Evolutionary conservation across 1,140 invertebrate genomes (phyloP), one percentile per base, ranked within the genome.

Genomic region (honey bee (Apis mellifera)): DNA sequence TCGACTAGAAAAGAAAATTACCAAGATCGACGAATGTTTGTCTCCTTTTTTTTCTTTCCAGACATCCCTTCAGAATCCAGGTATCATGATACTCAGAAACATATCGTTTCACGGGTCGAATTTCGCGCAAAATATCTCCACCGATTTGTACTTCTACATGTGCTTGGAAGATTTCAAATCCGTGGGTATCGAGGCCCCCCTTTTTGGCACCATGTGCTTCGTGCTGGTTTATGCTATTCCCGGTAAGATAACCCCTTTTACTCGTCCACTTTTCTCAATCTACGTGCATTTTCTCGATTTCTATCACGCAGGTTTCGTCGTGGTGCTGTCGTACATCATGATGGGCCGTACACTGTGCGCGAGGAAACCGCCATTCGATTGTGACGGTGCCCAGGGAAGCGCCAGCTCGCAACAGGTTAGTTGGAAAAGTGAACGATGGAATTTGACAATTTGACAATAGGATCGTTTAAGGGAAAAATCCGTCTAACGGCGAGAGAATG

Each of bases 221-320:
- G 94, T 96, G 0, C 91, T 97, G 55, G 96, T 97, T 57, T 97
- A 97, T 89, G 95, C 96, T 12, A 94, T 97, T 76, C 97, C 97
- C 9, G 95, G 96, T 96, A 88, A 93, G 93, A n/a, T n/a, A n/a
- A n/a, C n/a, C n/a, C n/a, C n/a, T n/a, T n/a, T n/a, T n/a, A n/a
- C n/a, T n/a, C n/a, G n/a, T n/a, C n/a, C n/a, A n/a, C n/a, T n/a
- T 48, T 32, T 55, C 50, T 8, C 1, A n/a, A 8, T 48, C 15
- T 78, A 59, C 55, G 59, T 66, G 23, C 13, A 55, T 26, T 48
- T n/a, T 57, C 17, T 54, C 19, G 19, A 19, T 23, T 54, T 55
- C 23, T 42, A 23, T 32, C 26, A 19, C 32, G 2, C 19, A 94
- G 96, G 96, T n/a, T 94, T 95, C 79, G 95, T 97, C 52, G 96